phyloP scores from a whole-genome alignment of 2,888 invertebrate genomes.

The Asteroscopus sphinx region DNA sequence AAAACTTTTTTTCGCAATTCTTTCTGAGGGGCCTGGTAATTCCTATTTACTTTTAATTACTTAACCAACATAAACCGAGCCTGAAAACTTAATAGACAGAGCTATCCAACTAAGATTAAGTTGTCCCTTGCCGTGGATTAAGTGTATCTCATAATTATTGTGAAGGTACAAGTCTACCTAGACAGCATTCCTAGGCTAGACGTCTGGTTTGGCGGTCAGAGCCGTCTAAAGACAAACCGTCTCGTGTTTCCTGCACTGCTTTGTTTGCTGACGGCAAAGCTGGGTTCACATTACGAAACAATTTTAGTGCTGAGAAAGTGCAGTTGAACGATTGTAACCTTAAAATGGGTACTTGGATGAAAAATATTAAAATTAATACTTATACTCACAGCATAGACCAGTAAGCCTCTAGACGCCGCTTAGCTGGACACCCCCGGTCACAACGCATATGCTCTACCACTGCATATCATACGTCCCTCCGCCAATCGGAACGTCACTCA shows the following conservation, averaged over 20 bases:
- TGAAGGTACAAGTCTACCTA: slow-evolving; percentile 18
- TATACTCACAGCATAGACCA: too few species aligned
- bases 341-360: neutral
- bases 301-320: neutral
- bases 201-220: slow-evolving; percentile 42
- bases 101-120: slow-evolving; percentile 18
- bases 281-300: neutral
- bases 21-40: too few species aligned
- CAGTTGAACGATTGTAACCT: neutral
- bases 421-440: too few species aligned
- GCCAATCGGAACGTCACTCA: too few species aligned
- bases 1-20: too few species aligned
- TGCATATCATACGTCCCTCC: too few species aligned
- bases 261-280: slow-evolving; percentile 33
- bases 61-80: slow-evolving; percentile 12
- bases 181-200: slow-evolving; percentile 35
- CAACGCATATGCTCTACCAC: too few species aligned
- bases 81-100: slow-evolving; percentile 23
- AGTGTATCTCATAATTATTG: slow-evolving; percentile 40
- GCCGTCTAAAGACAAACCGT: slow-evolving; percentile 44
- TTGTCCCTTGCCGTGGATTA: slow-evolving; percentile 25
- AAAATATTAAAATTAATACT: too few species aligned
- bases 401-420: too few species aligned
- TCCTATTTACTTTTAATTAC: too few species aligned
- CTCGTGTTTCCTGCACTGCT: slow-evolving; percentile 48